A percentile compares a stretch with the other conserved stretches of the same genome.
These are phyloP conservation scores for Polyommatus icarus DNA, from an alignment of 2,888 invertebrate species.

Conservation along the genomic window DNA sequence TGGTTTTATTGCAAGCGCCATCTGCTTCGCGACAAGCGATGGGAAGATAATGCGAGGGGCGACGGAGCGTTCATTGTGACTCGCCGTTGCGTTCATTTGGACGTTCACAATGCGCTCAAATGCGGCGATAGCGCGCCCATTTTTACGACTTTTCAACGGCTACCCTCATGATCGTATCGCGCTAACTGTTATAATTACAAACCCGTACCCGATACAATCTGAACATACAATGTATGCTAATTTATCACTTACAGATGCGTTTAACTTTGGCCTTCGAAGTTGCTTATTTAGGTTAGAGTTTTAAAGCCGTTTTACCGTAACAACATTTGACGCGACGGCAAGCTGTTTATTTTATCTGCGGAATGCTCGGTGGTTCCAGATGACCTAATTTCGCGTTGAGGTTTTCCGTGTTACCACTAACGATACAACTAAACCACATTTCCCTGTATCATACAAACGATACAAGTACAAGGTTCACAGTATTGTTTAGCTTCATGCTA, in stretches of 20 bases:
- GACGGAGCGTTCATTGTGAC: conserved; percentile 63
- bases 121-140: conserved; percentile 62
- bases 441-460: neutral
- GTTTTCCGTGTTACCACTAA: neutral
- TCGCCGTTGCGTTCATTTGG: conserved; percentile 54
- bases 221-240: neutral
- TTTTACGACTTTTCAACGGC: conserved; percentile 59
- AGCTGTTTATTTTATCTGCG: neutral
- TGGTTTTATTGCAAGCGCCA: conserved; percentile 81
- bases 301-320: neutral
- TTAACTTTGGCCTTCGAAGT: neutral
- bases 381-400: neutral
- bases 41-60: conserved; percentile 75
- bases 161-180: conserved; percentile 57
- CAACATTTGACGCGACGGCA: neutral
- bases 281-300: neutral
- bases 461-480: neutral
- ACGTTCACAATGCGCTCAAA: conserved; percentile 61
- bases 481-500: neutral
- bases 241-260: conserved; percentile 18
- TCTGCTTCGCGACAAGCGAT: conserved; percentile 73
- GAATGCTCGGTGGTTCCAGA: neutral
- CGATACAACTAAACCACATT: neutral
- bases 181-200: conserved; percentile 64
- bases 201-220: conserved; percentile 35